These are phyloP conservation scores for Euspilapteryx auroguttella DNA, from an alignment of 2,888 invertebrate species.

Conservation along the genomic window DNA sequence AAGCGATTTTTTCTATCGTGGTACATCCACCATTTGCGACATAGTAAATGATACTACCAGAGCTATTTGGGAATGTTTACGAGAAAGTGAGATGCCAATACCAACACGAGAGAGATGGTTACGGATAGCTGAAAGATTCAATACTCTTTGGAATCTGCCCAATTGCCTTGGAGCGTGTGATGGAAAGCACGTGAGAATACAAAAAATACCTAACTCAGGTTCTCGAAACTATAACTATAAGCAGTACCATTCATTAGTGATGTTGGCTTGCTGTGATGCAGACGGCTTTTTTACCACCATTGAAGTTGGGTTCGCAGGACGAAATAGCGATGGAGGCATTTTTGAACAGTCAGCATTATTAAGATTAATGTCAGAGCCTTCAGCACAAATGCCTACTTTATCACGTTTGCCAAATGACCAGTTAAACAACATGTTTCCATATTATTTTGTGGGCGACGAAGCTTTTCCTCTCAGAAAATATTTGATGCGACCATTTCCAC, in stretches of 20 bases:
- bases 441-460: constrained; percentile 4
- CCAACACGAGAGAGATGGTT: constrained; percentile 10
- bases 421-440: constrained; percentile 1
- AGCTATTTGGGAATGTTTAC: constrained; percentile 10
- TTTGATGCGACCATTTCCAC: constrained; percentile 2
- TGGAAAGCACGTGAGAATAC: constrained; percentile 14
- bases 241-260: constrained; percentile 13
- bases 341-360: constrained; percentile 10
- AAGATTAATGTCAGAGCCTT: not conserved
- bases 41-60: constrained; percentile 11
- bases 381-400: not conserved
- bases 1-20: constrained; percentile 9
- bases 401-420: not conserved
- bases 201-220: constrained; percentile 13
- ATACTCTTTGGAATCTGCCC: constrained; percentile 13
- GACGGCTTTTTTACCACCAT: constrained; percentile 15
- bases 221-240: constrained; percentile 15
- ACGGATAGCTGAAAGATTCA: constrained; percentile 12
- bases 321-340: constrained; percentile 17
- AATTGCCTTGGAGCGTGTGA: constrained; percentile 14
- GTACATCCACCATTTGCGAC: constrained; percentile 10
- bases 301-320: constrained; percentile 14
- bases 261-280: constrained; percentile 15
- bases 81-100: constrained; percentile 2
- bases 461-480: constrained; percentile 3